A percentile compares a stretch with the other conserved stretches of the same genome.
phyloP scores from a whole-genome alignment of 2,888 invertebrate genomes.

The Perizoma flavofasciatum region DNA sequence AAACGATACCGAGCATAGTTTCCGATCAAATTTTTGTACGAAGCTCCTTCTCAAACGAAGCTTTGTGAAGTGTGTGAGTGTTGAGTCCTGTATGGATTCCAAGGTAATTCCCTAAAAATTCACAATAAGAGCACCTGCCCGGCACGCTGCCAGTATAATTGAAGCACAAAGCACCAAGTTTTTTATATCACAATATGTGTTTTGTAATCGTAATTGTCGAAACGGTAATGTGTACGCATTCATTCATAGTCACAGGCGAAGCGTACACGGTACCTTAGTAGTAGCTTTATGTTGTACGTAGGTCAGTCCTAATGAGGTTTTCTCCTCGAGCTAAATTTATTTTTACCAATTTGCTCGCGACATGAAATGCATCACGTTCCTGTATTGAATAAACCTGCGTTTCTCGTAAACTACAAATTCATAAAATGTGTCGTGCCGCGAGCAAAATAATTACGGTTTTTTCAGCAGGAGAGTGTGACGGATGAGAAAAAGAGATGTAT shows the following conservation, averaged over 20 bases:
- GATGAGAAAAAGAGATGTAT: constrained; percentile 72
- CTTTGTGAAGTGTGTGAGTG: constrained; percentile 63
- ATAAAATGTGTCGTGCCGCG: constrained; percentile 54
- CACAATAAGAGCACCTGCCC: constrained; percentile 82
- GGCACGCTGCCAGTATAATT: constrained; percentile 82
- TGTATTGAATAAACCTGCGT: constrained; percentile 19
- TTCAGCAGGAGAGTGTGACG: constrained; percentile 69
- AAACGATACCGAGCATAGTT: constrained; percentile 29
- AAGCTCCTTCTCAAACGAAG: constrained; percentile 51
- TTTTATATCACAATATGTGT: constrained; percentile 81
- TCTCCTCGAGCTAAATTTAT: constrained; percentile 57
- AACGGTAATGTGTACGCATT: constrained; percentile 73
- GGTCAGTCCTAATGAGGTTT: constrained; percentile 66
- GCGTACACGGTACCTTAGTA: constrained; percentile 74
- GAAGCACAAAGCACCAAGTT: constrained; percentile 82
- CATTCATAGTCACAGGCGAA: constrained; percentile 31
- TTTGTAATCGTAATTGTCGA: constrained; percentile 81
- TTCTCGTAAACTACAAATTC: constrained; percentile 28
- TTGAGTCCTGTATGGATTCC: constrained; percentile 62
- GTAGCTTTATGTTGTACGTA: constrained; percentile 83
- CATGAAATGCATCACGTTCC: constrained; percentile 34
- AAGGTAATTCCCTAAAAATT: constrained; percentile 80
- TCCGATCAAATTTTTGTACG: constrained; percentile 32
- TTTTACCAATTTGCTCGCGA: constrained; percentile 46
- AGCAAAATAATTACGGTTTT: constrained; percentile 61